Evolutionary conservation across 2,888 invertebrate species (phyloP).

Genomic region (Eucera pruinosa): DNA sequence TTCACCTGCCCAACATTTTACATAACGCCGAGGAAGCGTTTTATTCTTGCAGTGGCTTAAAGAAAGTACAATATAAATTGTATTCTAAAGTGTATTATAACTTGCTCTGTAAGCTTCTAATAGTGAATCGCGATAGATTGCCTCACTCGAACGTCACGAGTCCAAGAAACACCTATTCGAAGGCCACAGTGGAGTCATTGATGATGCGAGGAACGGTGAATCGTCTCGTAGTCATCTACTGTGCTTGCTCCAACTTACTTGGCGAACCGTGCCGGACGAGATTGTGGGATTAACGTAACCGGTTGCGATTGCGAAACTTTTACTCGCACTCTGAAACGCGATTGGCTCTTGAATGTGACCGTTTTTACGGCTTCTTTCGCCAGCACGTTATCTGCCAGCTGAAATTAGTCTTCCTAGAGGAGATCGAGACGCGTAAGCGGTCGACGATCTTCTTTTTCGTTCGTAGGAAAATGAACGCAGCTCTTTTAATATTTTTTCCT

Average conservation of each 20-base stretch:
- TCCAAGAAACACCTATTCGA: conserved; percentile 48
- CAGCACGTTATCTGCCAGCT: conserved; percentile 9
- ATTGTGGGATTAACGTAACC: conserved; percentile 56
- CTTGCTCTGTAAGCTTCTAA: neutral
- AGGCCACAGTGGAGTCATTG: too few species aligned
- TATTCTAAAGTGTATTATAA: too few species aligned
- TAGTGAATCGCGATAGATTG: conserved; percentile 6
- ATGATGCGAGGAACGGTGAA: conserved; percentile 42
- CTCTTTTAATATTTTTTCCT: neutral
- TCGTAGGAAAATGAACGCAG: neutral
- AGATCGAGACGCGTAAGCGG: conserved; percentile 5
- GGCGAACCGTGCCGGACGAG: conserved; percentile 39
- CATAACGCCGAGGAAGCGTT: too few species aligned
- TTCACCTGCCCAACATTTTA: too few species aligned
- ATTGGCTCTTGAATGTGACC: conserved; percentile 4
- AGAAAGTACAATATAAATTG: too few species aligned
- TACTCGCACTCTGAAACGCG: conserved; percentile 10
- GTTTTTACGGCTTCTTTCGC: conserved; percentile 27
- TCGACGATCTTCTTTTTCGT: neutral
- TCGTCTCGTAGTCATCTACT: conserved; percentile 50
- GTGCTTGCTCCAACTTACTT: conserved; percentile 32
- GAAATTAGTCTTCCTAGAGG: too few species aligned
- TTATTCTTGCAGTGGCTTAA: too few species aligned
- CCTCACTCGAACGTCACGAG: neutral
- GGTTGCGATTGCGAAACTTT: conserved; percentile 51